phyloP scores from a whole-genome alignment of 1,140 invertebrate genomes.

The Eumaeus atala region DNA sequence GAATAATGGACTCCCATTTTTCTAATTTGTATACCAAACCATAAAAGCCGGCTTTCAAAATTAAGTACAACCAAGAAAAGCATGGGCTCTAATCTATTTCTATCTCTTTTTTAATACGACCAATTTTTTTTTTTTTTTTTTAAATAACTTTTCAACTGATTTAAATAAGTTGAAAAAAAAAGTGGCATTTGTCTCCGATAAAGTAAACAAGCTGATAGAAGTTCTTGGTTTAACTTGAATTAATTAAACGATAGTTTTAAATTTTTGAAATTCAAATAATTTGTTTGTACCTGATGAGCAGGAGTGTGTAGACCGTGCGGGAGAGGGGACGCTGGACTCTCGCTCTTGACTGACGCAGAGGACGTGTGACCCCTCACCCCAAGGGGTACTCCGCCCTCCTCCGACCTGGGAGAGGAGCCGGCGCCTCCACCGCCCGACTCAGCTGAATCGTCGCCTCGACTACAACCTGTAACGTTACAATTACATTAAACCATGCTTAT shows the following conservation, averaged over 20 bases:
- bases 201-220: too few relatives aligned
- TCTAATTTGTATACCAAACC: too few relatives aligned
- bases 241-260: background rate
- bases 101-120: too few relatives aligned
- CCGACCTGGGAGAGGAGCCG: constrained; percentile 87
- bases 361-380: constrained; percentile 81
- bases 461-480: constrained; percentile 47
- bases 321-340: constrained; percentile 71
- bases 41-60: too few relatives aligned
- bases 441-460: constrained; percentile 75
- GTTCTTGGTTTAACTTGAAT: background rate
- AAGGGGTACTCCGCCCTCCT: constrained; percentile 80
- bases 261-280: too few relatives aligned
- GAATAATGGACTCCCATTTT: too few relatives aligned
- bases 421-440: constrained; percentile 77
- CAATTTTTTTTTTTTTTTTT: too few relatives aligned
- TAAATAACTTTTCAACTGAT: too few relatives aligned
- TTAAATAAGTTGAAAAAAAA: too few relatives aligned
- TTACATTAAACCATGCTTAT: background rate
- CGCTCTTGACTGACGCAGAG: constrained; percentile 92
- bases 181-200: too few relatives aligned
- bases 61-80: too few relatives aligned
- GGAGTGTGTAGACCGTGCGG: constrained; percentile 51
- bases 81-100: too few relatives aligned
- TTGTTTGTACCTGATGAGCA: constrained; percentile 61